Evolutionary conservation across 1,140 invertebrate species (phyloP).

Genomic region (Laodelphax striatellus): DNA sequence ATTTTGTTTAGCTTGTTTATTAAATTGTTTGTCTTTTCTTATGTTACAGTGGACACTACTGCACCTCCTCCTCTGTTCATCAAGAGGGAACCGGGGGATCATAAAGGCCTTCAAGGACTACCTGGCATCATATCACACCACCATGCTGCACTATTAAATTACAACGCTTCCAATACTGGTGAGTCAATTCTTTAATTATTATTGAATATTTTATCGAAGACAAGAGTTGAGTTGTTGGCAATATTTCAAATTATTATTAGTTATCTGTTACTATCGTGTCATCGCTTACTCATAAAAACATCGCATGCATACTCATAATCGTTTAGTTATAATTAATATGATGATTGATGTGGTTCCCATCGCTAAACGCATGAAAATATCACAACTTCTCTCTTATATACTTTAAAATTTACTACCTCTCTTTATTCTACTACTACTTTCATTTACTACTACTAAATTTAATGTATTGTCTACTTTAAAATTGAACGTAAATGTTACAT

Average conservation of each 20-base stretch:
- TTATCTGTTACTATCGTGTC: too few relatives aligned
- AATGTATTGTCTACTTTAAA: too few relatives aligned
- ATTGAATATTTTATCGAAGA: too few relatives aligned
- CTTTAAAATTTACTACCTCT: background rate
- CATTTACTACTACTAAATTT: too few relatives aligned
- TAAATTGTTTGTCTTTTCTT: constrained; percentile 11
- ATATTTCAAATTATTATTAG: too few relatives aligned
- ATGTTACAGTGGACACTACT: constrained; percentile 36
- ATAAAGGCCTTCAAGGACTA: constrained; percentile 33
- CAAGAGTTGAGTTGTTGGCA: too few relatives aligned
- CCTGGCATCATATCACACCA: constrained; percentile 48
- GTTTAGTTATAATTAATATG: too few relatives aligned
- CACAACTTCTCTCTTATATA: background rate
- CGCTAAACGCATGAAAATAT: background rate
- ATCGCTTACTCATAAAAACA: too few relatives aligned
- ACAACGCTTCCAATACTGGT: constrained; percentile 26
- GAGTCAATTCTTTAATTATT: constrained; percentile 1
- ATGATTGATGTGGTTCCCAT: too few relatives aligned
- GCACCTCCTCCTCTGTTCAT: constrained; percentile 17
- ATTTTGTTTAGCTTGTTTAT: background rate
- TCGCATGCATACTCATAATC: too few relatives aligned
- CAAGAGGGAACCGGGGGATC: constrained; percentile 33
- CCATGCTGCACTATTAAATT: constrained; percentile 27
- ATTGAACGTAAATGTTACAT: background rate
- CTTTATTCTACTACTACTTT: too few relatives aligned